Base-by-base conservation (phyloP, 2,888 invertebrate genomes). In the Ormyrus nitidulus region DNA sequence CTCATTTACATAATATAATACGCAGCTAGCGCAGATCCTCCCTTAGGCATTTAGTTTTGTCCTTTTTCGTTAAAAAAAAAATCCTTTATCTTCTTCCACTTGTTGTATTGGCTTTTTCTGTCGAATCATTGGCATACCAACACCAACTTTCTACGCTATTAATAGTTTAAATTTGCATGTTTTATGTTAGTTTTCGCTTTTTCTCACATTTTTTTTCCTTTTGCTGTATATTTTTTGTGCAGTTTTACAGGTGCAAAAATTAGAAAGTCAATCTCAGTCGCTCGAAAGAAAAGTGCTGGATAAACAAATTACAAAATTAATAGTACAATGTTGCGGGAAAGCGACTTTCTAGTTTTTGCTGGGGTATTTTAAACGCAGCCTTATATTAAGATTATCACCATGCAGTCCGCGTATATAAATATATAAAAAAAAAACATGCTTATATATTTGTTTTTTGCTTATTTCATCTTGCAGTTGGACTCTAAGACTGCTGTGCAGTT, bases 141-240 rank as follows among this genome's bases (percentile, higher is more conserved):
- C 81, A 81, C 77, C 81, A 75, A 75, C 69, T 73, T 75, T 75
- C 77, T 81, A 78, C 58, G 34, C 54, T 53, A 44, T 75, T 79
- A 75, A 74, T 64, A n/a, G 62, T 68, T 58, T 74, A 62, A 44
- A 53, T 76, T 69, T 76, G 51, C 61, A 75, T 74, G 19, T 75
- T 53, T 73, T 59, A 61, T 68, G 79, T 74, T 79, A 73, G 79
- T 79, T 78, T 79, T 54, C 69, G 19, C 53, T 46, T 73, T 73
- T 64, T 56, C 8, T 34, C 19, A 34, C 51, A 48, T 78, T 54
- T 54, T 4, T 49, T 51, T 73, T 66, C 6, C 51, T 10, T n/a
- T 69, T 61, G 73, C 51, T 76, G 65, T 64, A 51, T 70, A 8
- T 34, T 77, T 64, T 58, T 70, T 70, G 79, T 79, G 79, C 79